Evolutionary conservation across 2,888 invertebrate species (phyloP), one percentile per base, ranked within the genome.

Genomic region (Xanthia icteritia): DNA sequence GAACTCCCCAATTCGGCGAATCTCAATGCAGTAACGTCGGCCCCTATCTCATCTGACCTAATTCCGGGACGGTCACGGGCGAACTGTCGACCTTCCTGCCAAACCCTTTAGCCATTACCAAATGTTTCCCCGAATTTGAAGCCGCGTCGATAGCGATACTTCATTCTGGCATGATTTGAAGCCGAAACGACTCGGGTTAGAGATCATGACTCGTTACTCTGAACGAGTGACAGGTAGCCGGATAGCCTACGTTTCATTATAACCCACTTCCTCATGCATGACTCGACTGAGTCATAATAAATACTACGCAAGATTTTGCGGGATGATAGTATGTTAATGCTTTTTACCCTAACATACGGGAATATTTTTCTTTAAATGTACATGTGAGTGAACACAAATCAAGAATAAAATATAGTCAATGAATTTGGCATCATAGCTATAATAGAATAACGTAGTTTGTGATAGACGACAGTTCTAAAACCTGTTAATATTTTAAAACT

Each of bases 21-120:
- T 82, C 4, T 42, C 45, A n/a, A 56, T 82, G 82, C 77, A 70
- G 71, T 82, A 76, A 51, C 61, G 60, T 58, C 76, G 77, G 66
- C 51, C 71, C 71, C 66, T 31, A 66, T 70, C 66, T 61, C 70
- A 71, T 65, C 51, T 77, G 85, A 84, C 83, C 83, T 73, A 90
- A 73, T 79, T 81, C 61, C 51, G 71, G 77, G 70, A 17, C 82
- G 82, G 80, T 81, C 80, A 77, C 77, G 77, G 80, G 70, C 82
- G 58, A 51, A 45, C 70, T 77, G 66, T 42, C 71, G 82, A 81
- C 81, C 77, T 81, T 82, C 82, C 51, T 58, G 27, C 51, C 0
- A 45, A 63, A 60, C 60, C 76, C 67, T 71, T 71, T n/a, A 51
- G 17, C 56, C 61, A 61, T 76, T 70, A 61, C 56, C 31, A 77